Base-by-base conservation (phyloP, 1,140 invertebrate genomes). In the Panagrolaimus sp. region DNA sequence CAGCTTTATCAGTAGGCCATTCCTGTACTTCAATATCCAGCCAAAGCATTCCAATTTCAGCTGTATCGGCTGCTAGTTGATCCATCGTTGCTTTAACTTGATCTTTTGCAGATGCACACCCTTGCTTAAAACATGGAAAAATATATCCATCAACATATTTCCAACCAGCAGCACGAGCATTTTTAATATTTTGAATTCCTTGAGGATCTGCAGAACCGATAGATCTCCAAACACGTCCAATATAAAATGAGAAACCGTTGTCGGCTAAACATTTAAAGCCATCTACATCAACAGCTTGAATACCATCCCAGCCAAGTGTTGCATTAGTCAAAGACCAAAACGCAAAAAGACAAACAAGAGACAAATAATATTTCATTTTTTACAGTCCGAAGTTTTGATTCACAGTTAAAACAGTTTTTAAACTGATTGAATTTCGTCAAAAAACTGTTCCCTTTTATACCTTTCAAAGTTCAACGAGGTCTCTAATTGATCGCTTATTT, bases 11-110 rank as follows among this genome's bases (percentile, higher is more conserved):
- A n/a, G n/a, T 42, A 7, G 68, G 68, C 68, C 68, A 70, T 2
- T 70, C 42, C 3, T 70, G 1, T 2, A n/a, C 13, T 38, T 70
- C 68, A 23, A 70, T 70, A 46, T 70, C 68, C 68, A 70, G 16
- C 68, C 68, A 70, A 11, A 70, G n/a, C 68, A 70, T 69, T 70
- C 68, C 68, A 38, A 70, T 57, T 9, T 71, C 23, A 46, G 67
- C 68, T 20, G 5, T 31, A n/a, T 70, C 45, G 1, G 1, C 8
- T n/a, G 66, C 27, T 71, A 70, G 66, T 8, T 38, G 66, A 27
- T 68, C 25, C 8, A 70, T 7, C 1, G 66, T 70, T 57, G 68
- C 68, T 38, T 38, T 38, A 38, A 38, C 7, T 7, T 38, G 31
- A 7, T 2, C 47, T 68, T 53, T 42, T n/a, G 65, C 65, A 13